Percentiles rank a stretch among this genome's conserved stretches.
These are phyloP conservation scores for Tonatia bakeri DNA, from an alignment of 2,113 vertebrate genomes.

Conservation along the genomic window DNA sequence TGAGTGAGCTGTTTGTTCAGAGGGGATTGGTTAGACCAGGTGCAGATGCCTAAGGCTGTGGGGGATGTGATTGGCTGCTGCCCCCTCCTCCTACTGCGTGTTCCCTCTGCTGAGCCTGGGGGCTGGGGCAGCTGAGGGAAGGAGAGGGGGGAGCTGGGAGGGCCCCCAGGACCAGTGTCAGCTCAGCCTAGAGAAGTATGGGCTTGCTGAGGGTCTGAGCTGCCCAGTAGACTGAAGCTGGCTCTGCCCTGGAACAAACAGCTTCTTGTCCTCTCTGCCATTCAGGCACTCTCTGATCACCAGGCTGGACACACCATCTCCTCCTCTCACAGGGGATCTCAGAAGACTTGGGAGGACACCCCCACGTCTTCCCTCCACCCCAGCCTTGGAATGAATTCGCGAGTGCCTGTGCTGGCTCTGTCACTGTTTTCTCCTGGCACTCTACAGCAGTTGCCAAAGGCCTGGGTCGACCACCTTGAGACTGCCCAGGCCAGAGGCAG, in stretches of 20 bases:
- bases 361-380: background rate
- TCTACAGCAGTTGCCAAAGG: background rate
- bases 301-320: background rate
- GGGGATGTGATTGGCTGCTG: constrained; percentile 49
- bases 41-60: constrained; percentile 47
- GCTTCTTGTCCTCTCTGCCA: background rate
- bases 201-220: background rate
- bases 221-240: background rate
- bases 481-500: background rate
- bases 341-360: background rate
- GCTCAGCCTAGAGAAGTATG: background rate
- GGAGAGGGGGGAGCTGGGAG: background rate
- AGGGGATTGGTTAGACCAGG: constrained; percentile 58
- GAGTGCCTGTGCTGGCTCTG: background rate
- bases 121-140: background rate
- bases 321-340: background rate
- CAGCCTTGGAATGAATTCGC: background rate
- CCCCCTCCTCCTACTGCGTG: background rate
- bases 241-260: background rate
- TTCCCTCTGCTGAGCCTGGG: constrained; percentile 18
- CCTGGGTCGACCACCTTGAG: background rate
- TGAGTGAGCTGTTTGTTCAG: constrained; percentile 10
- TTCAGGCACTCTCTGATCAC: background rate
- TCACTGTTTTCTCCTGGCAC: background rate
- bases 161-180: background rate